A percentile compares a stretch with the other conserved stretches of the same genome.
Evolutionary conservation across 35 echinoderm and acorn worm genomes (phyloP).

Genomic region (Chiridota heheva): DNA sequence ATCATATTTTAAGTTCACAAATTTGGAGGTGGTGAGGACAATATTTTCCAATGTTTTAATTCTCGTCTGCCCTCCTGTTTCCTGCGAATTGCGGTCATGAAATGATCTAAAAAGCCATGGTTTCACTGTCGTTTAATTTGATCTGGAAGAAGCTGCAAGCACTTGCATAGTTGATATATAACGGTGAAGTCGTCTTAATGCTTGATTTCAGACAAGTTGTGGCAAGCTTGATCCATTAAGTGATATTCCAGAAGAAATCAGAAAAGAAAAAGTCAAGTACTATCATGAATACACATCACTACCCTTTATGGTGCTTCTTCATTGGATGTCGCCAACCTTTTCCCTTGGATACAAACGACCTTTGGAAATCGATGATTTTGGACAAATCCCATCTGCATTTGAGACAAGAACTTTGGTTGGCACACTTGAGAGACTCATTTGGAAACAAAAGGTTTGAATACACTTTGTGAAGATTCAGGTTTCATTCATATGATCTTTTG

Average conservation of each 20-base stretch:
- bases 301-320: background rate
- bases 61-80: no score
- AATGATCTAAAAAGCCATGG: no score
- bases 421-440: conserved; percentile 1
- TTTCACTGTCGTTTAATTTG: no score
- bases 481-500: no score
- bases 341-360: background rate
- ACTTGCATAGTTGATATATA: no score
- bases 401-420: background rate
- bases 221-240: conserved; percentile 15
- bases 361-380: conserved; percentile 9
- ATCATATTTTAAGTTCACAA: no score
- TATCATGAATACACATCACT: background rate
- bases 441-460: conserved; percentile 27
- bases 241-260: conserved; percentile 17
- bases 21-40: no score
- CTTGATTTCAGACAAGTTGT: conserved; percentile 15
- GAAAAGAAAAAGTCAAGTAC: background rate
- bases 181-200: no score
- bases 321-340: conserved; percentile 7
- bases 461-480: no score
- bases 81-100: no score
- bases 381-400: background rate
- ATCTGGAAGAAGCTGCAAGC: no score
- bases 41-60: no score